Conservation (phyloP, 2,797 vertebrate species). For the Microchirus variegatus region DNA sequence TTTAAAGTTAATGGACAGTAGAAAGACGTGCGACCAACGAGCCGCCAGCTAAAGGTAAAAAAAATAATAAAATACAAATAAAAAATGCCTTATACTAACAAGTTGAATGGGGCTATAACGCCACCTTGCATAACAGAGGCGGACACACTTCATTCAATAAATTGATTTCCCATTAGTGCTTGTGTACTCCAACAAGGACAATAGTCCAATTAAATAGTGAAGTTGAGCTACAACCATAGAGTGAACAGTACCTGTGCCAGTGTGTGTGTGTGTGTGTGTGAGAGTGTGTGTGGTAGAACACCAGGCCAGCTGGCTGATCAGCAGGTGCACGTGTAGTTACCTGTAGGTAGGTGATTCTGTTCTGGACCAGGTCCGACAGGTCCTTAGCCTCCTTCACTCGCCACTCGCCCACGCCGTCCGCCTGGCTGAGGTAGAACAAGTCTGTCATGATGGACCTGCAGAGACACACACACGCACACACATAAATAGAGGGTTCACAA, state of each 20-base stretch:
- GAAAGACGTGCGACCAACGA: too few relatives aligned
- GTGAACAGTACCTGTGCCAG: conserved; percentile 1
- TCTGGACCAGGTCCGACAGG: conserved; percentile 94
- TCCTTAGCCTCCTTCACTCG: conserved; percentile 95
- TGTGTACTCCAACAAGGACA: too few relatives aligned
- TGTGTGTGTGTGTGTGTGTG: background rate
- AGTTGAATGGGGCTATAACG: too few relatives aligned
- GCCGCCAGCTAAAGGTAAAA: too few relatives aligned
- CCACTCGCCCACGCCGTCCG: conserved; percentile 95
- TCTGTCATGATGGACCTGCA: conserved; percentile 96
- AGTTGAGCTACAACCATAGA: too few relatives aligned
- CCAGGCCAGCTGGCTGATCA: conserved; percentile 37
- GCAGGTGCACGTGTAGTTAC: conserved; percentile 72
- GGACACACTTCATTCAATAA: too few relatives aligned
- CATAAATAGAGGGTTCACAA: background rate
- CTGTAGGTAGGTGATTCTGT: conserved; percentile 96
- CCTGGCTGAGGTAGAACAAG: conserved; percentile 98
- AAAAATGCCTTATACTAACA: too few relatives aligned
- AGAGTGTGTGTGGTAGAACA: background rate
- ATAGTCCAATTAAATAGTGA: too few relatives aligned
- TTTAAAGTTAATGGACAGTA: too few relatives aligned
- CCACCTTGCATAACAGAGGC: too few relatives aligned
- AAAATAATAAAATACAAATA: too few relatives aligned
- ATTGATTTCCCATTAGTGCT: too few relatives aligned
- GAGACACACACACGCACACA: conserved; percentile 32